phyloP scores from a whole-genome alignment of 2,888 invertebrate genomes.

The Cylindroiulus punctatus region DNA sequence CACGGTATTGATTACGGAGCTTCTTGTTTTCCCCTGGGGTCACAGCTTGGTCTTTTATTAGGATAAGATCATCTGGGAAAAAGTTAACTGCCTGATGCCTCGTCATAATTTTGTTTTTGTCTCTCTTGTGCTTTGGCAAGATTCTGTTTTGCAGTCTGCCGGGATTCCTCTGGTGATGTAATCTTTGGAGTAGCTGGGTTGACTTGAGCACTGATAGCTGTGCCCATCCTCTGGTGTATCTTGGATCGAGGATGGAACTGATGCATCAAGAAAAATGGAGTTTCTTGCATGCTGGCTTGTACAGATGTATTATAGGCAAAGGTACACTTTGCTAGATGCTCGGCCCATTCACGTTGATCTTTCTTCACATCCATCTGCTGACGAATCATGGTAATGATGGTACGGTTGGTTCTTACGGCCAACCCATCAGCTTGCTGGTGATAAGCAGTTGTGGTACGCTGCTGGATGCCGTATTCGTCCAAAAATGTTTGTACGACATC shows the following conservation, averaged over 20 bases:
- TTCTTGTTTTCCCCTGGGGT: no score
- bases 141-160: no score
- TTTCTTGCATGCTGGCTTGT: neutral
- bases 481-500: neutral
- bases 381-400: neutral
- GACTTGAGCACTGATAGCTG: neutral
- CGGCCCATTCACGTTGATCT: neutral
- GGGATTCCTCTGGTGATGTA: no score
- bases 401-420: neutral
- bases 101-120: no score
- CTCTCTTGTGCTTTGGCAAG: no score
- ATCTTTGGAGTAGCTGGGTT: no score
- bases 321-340: neutral
- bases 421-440: neutral
- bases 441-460: neutral
- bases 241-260: neutral
- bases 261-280: neutral
- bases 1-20: no score
- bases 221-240: neutral
- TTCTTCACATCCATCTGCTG: neutral
- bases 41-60: no score
- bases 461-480: neutral
- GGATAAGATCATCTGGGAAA: no score
- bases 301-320: neutral
- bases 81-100: no score